Base-by-base conservation (phyloP, 1,140 invertebrate genomes). In the Amphibalanus amphitrite region DNA sequence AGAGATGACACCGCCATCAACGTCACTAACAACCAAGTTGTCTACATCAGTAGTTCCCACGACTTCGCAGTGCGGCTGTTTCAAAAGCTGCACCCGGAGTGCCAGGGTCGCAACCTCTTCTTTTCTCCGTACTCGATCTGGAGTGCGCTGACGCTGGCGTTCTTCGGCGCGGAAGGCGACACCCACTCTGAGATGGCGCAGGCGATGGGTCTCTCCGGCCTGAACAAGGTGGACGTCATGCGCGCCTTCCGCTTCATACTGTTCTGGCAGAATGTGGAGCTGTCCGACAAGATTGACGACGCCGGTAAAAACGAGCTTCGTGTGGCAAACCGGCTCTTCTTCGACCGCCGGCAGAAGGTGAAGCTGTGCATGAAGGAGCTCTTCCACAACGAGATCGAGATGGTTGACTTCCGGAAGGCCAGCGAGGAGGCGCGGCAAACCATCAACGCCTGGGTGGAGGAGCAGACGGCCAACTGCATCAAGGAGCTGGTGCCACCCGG, bases 61-160 rank as follows among this genome's bases (percentile, higher is more conserved):
- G 20, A 59, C 47, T 59, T 59, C 17, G 20, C 13, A 3, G 20
- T 59, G 23, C 6, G 47, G 1, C 47, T 59, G 10, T 59, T 59
- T 20, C 47, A 59, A 20, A 59, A 59, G 17, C 47, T 59, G 13
- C 20, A 59, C 47, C 1, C 17, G 6, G 47, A 23, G 10, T 3
- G 20, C 47, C 6, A 67, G 65, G 65, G 23, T 1, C 65, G 47
- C 64, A 94, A 93, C 79, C 78, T 94, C 8, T 91, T 94, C 82
- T 90, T 92, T 77, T 94, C 92, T 28, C 92, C 92, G 0, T 88
- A 90, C 79, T 93, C 90, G 74, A 85, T 93, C n/a, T 88, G 92
- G 77, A 86, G 91, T 73, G 88, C 90, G 0, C 77, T 95, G 17
- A 78, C 87, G 25, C 81, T 94, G n/a, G 87, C 89, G 0, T 93